Conservation (phyloP, 2,888 invertebrate species). For the Drosophila pegasa region DNA sequence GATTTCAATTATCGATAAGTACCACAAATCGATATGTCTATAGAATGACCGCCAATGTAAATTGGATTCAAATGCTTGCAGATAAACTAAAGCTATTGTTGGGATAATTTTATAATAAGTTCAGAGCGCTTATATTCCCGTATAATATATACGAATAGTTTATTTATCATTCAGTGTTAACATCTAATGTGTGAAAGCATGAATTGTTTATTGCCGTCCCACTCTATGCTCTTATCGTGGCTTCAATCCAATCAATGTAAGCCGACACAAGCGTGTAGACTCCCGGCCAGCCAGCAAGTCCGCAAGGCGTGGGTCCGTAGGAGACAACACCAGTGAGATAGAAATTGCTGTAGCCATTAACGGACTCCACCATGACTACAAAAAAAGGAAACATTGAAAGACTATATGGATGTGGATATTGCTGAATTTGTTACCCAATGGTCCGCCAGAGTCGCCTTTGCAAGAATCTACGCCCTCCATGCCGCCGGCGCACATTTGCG, state of each 20-base stretch:
- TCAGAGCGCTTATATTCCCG: not conserved
- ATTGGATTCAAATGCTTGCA: not conserved
- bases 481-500: conserved; percentile 88
- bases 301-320: conserved; percentile 88
- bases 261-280: conserved; percentile 87
- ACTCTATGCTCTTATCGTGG: conserved; percentile 75
- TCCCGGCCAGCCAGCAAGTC: conserved; percentile 87
- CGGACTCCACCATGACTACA: conserved; percentile 84
- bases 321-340: conserved; percentile 87
- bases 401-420: not conserved
- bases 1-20: not conserved
- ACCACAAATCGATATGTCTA: not conserved
- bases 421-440: conserved; percentile 68
- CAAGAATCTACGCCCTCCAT: conserved; percentile 86
- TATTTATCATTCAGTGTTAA: conserved; percentile 6
- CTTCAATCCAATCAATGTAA: conserved; percentile 87
- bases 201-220: not conserved
- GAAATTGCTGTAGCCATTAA: conserved; percentile 85
- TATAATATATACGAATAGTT: not conserved
- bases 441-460: conserved; percentile 88
- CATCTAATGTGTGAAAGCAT: not conserved
- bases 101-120: not conserved
- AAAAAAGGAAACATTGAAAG: conserved; percentile 9
- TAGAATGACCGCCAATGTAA: not conserved
- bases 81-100: not conserved